These are phyloP conservation scores for Euwallacea similis DNA, from an alignment of 1,140 invertebrate species.

Conservation along the genomic window DNA sequence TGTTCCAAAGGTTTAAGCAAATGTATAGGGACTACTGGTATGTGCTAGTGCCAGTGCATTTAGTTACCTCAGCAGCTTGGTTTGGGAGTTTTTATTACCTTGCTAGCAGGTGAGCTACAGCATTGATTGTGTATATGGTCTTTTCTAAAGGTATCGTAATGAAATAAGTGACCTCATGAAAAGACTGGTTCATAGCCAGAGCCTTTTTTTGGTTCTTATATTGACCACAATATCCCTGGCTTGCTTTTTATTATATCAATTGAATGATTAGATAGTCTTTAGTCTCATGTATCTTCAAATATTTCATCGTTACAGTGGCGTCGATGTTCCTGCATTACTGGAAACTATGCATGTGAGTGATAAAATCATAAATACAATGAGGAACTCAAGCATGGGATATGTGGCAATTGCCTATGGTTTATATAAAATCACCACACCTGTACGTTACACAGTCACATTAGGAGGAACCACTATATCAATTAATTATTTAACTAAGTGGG, in stretches of 20 bases:
- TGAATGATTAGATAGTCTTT: neutral
- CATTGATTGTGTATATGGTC: neutral
- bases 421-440: constrained; percentile 89
- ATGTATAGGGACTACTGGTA: constrained; percentile 96
- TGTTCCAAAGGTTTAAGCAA: constrained; percentile 85
- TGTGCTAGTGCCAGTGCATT: constrained; percentile 86
- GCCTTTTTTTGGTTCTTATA: too few species aligned
- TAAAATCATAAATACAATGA: constrained; percentile 71
- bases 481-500: constrained; percentile 65
- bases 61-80: constrained; percentile 84
- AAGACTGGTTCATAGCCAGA: neutral
- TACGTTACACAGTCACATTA: constrained; percentile 88
- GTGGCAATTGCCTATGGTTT: constrained; percentile 84
- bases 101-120: constrained; percentile 71
- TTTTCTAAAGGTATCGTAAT: too few species aligned
- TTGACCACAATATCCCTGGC: neutral
- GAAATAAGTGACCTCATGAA: too few species aligned
- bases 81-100: constrained; percentile 82
- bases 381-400: constrained; percentile 80
- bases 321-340: constrained; percentile 79
- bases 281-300: neutral
- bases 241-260: too few species aligned
- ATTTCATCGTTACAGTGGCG: constrained; percentile 67
- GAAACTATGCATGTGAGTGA: constrained; percentile 77
- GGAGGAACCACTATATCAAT: constrained; percentile 73